phyloP scores from a whole-genome alignment of 2,113 vertebrate species.

The Mesoclemmys tuberculata region DNA sequence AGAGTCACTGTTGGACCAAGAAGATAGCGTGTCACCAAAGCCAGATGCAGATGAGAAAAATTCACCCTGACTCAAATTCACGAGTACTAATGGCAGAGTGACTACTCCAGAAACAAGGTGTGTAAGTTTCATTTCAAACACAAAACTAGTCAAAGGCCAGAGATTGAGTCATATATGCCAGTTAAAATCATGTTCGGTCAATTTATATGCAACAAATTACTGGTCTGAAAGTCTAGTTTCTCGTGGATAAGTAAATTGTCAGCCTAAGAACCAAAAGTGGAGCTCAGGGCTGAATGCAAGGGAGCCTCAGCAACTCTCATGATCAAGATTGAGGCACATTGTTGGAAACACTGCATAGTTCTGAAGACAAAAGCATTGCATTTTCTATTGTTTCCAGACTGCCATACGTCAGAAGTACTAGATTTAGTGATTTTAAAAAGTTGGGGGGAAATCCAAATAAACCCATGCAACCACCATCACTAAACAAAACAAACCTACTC shows the following conservation, averaged over 20 bases:
- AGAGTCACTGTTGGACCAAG: neutral
- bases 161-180: neutral
- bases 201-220: neutral
- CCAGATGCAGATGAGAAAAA: neutral
- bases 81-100: neutral
- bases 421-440: neutral
- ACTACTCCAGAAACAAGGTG: neutral
- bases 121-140: neutral
- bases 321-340: neutral
- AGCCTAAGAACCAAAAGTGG: neutral
- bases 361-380: neutral
- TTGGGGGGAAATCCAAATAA: neutral
- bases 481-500: neutral
- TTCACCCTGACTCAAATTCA: neutral
- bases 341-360: neutral
- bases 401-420: neutral
- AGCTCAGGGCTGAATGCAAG: neutral
- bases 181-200: neutral
- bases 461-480: neutral
- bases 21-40: neutral
- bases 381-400: neutral
- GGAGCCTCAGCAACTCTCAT: rapidly evolving
- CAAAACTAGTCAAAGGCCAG: neutral
- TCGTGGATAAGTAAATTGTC: neutral
- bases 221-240: neutral